These are phyloP conservation scores for Arenaria interpres DNA, from an alignment of 2,113 vertebrate genomes.

Conservation along the genomic window DNA sequence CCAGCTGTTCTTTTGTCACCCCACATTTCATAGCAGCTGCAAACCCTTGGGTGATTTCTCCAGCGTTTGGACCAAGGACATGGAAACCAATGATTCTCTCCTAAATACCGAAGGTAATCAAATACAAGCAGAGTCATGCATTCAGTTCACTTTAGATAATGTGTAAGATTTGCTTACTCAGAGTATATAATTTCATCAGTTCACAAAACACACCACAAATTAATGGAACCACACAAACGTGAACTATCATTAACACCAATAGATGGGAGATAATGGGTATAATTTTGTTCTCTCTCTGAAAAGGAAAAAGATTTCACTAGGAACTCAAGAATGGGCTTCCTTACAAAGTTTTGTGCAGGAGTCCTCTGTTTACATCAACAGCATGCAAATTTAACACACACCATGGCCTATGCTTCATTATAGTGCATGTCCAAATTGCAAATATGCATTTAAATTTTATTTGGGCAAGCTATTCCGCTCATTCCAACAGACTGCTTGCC, in stretches of 20 bases:
- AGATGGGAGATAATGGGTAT: background rate
- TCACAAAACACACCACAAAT: background rate
- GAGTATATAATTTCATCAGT: background rate
- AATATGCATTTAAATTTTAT: background rate
- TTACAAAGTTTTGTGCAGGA: background rate
- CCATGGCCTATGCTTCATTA: background rate
- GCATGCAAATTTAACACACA: background rate
- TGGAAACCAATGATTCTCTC: constrained; percentile 85
- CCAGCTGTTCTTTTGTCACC: constrained; percentile 81
- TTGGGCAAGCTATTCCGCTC: background rate
- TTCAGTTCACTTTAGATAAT: background rate
- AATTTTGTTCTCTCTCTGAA: background rate
- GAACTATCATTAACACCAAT: background rate
- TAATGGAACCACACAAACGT: background rate
- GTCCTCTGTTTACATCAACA: background rate
- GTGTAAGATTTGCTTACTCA: background rate
- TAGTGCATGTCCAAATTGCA: background rate
- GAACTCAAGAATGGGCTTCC: background rate
- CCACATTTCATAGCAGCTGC: constrained; percentile 83
- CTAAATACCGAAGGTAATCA: constrained; percentile 59
- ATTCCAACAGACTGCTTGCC: background rate
- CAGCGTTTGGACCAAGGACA: constrained; percentile 82
- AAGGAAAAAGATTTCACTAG: background rate
- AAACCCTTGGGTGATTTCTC: constrained; percentile 87
- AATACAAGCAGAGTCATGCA: background rate